These are phyloP conservation scores for Cirrhinus molitorella DNA, from an alignment of 2,797 vertebrate genomes.

Conservation along the genomic window DNA sequence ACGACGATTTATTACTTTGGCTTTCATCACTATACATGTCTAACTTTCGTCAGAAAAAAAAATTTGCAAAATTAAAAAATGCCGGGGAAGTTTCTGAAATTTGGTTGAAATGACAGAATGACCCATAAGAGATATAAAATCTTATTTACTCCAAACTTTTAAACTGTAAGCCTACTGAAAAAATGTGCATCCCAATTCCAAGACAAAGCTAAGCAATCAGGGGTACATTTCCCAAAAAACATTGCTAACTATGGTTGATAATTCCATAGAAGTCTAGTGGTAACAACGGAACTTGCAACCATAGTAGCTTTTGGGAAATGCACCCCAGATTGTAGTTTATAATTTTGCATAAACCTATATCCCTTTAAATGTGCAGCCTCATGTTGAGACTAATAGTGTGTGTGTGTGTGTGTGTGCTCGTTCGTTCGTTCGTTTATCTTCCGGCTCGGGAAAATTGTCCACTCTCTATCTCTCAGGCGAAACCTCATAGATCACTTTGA, in stretches of 20 bases:
- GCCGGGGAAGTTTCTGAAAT: no score
- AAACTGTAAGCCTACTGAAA: neutral
- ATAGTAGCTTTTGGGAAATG: no score
- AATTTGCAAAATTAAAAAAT: no score
- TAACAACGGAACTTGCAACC: no score
- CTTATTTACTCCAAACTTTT: neutral
- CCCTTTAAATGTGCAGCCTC: neutral
- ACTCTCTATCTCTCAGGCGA: neutral
- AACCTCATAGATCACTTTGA: constrained; percentile 16
- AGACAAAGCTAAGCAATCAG: neutral
- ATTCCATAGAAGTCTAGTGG: no score
- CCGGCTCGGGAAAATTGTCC: neutral
- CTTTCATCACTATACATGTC: no score
- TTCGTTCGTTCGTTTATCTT: neutral
- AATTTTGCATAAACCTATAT: neutral
- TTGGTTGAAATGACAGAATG: no score
- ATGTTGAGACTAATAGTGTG: neutral
- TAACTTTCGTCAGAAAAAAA: no score
- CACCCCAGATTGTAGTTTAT: neutral
- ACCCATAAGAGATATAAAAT: neutral
- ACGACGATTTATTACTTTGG: no score
- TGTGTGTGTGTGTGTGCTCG: neutral
- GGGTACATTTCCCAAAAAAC: no score
- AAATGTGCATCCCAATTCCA: neutral
- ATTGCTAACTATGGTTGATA: no score